phyloP scores from a whole-genome alignment of 2,113 vertebrate genomes.

The Chaetorhynchus papuensis region DNA sequence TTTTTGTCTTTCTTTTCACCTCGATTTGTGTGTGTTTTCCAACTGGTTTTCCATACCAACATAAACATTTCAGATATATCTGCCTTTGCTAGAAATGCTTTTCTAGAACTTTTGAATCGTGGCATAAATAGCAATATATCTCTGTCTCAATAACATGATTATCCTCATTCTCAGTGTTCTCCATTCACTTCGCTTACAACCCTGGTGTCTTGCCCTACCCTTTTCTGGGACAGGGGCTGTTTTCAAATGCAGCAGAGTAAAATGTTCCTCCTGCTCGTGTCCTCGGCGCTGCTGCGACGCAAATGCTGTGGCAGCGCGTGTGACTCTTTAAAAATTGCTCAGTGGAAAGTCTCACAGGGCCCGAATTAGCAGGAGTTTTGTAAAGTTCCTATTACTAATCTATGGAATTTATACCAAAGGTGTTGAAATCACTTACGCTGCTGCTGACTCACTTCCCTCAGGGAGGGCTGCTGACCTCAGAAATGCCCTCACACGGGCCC shows the following conservation, averaged over 20 bases:
- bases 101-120: background rate
- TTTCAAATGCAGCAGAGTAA: background rate
- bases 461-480: slow-evolving; percentile 21
- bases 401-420: slow-evolving; percentile 37
- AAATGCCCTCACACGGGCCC: background rate
- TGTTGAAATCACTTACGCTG: slow-evolving; percentile 31
- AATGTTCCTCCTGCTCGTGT: background rate
- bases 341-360: background rate
- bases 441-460: slow-evolving; percentile 46
- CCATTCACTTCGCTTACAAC: background rate
- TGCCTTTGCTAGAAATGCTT: background rate
- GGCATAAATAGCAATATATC: background rate
- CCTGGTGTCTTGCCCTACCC: background rate
- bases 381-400: slow-evolving; percentile 4
- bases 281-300: background rate
- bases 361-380: background rate
- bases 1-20: background rate
- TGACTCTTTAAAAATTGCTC: background rate
- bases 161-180: background rate
- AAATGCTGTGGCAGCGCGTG: background rate
- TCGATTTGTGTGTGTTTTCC: background rate
- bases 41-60: background rate
- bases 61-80: background rate
- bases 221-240: background rate
- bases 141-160: background rate